Evolutionary conservation across 2,113 vertebrate genomes (phyloP).

Genomic region (Pithys albifrons): DNA sequence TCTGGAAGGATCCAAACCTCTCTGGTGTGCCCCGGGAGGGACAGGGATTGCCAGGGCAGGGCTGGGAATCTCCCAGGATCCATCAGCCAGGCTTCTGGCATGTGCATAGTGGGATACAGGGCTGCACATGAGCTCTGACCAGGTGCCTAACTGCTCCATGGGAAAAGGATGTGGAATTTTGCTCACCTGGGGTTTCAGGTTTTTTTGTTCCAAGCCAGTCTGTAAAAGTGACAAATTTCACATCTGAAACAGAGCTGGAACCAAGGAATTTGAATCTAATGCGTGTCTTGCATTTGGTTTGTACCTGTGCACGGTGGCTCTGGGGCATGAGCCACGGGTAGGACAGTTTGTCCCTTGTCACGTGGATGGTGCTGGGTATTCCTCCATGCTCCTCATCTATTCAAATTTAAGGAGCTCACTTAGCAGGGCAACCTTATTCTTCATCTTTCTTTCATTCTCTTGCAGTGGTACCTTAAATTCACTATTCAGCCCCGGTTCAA

Average conservation of each 20-base stretch:
- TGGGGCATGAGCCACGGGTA: fast-evolving
- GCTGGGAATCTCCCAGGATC: background rate
- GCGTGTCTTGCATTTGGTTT: background rate
- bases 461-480: background rate
- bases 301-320: background rate
- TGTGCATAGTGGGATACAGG: background rate
- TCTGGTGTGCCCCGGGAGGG: background rate
- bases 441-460: background rate
- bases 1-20: background rate
- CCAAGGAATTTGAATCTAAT: background rate
- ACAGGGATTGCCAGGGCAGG: background rate
- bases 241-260: background rate
- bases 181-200: background rate
- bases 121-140: fast-evolving
- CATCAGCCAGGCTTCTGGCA: background rate
- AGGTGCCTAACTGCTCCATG: background rate
- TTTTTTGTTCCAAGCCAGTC: background rate
- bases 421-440: background rate
- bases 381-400: background rate
- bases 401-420: background rate
- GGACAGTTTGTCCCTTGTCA: background rate
- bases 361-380: background rate
- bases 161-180: background rate
- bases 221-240: background rate
- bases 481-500: background rate